Base-by-base conservation (phyloP, 64 coral and sea anemone genomes). In the Dendrophyllia cribrosa region DNA sequence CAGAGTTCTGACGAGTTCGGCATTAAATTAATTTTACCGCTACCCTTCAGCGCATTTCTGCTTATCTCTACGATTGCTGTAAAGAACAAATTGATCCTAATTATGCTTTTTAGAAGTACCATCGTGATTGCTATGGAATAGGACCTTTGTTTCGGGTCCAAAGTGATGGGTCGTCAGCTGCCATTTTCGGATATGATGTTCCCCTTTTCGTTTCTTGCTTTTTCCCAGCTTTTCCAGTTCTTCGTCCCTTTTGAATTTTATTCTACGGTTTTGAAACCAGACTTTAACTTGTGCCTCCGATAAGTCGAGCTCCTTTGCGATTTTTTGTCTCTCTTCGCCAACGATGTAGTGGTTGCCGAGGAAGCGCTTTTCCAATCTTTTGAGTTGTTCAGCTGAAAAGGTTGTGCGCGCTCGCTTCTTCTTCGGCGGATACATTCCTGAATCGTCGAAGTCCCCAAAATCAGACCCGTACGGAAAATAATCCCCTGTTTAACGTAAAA, bases 241-340 rank as follows among this genome's bases (percentile, higher is more conserved):
- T 47, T 99, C 91, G 23, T 99, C 97, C 51, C 94, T 89, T 72
- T 99, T 99, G 63, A 96, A 99, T 80, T 99, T 99, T 44, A 95
- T 99, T 75, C 97, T 96, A 63, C 97, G 53, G 74, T 99, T 99
- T 82, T 99, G 97, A 88, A 99, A 99, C 97, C 97, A 99, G 17
- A 99, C 97, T 93, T 99, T 99, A 2, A 99, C 97, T 45, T 99
- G 97, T 9, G 97, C 97, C 79, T 99, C 97, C 10, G 97, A 99
- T 46, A 99, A 86, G 72, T 99, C 97, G 0, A 99, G 75, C 43
- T 96, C 97, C 22, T 91, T 96, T 34, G 97, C 97, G 60, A 99
- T 91, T 94, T 96, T 99, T 75, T 99, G 97, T 44, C 97, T 61
- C 48, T 99, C 97, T 88, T 96, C 97, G 45, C 97, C 97, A 51